Evolutionary conservation across 2,888 invertebrate genomes (phyloP).

Genomic region (Argyresthia goedartella): DNA sequence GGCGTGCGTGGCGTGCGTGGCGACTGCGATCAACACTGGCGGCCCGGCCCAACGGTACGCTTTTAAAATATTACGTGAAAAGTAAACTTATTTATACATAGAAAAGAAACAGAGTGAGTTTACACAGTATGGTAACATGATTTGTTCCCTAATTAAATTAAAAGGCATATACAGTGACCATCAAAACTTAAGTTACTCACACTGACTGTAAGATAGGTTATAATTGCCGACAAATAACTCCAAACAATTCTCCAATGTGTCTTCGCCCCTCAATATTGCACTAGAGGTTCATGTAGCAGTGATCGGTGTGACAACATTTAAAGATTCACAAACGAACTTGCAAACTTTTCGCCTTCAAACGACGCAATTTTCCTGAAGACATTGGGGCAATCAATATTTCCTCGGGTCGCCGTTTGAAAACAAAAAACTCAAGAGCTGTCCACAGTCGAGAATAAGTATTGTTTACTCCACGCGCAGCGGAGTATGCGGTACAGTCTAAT

Average conservation of each 20-base stretch:
- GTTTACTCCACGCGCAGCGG: too few relatives aligned
- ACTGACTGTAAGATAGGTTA: too few relatives aligned
- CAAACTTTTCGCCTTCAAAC: too few relatives aligned
- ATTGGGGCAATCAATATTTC: too few relatives aligned
- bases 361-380: too few relatives aligned
- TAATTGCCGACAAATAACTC: too few relatives aligned
- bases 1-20: too few relatives aligned
- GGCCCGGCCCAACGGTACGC: conserved; percentile 18
- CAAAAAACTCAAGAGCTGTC: too few relatives aligned
- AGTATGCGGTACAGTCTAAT: too few relatives aligned
- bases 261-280: neutral
- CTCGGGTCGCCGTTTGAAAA: too few relatives aligned
- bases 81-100: conserved; percentile 44
- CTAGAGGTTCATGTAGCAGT: neutral
- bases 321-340: conserved; percentile 9
- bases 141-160: conserved; percentile 58
- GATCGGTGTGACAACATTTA: conserved; percentile 5
- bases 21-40: neutral
- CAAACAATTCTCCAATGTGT: neutral
- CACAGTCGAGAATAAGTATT: too few relatives aligned
- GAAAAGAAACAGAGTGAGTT: conserved; percentile 42
- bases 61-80: conserved; percentile 30
- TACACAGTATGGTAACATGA: conserved; percentile 65
- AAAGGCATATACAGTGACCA: conserved; percentile 13
- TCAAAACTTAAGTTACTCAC: neutral